A percentile compares a stretch with the other conserved stretches of the same genome.
phyloP scores from a whole-genome alignment of 35 echinoderm and acorn worm species.

The Amphiura filiformis region DNA sequence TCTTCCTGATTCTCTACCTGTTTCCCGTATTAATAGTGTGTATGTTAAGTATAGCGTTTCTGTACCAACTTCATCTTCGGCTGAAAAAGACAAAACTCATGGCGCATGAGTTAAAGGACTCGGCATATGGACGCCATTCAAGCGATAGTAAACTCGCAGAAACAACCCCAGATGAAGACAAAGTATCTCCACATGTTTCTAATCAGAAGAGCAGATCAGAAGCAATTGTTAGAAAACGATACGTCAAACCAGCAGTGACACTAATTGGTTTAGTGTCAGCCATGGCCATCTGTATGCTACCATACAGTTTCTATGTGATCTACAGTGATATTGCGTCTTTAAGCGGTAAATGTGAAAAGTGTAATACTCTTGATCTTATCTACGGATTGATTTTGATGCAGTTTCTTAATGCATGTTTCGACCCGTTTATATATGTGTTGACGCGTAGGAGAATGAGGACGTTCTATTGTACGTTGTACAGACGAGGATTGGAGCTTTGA shows the following conservation, averaged over 20 bases:
- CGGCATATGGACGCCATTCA: no score
- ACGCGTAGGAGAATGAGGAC: neutral
- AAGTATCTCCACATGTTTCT: no score
- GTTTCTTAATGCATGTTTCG: neutral
- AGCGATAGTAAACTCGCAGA: no score
- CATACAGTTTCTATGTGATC: neutral
- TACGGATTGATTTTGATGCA: neutral
- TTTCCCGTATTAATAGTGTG: neutral
- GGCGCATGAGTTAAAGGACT: no score
- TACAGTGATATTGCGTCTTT: neutral
- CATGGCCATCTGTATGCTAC: neutral
- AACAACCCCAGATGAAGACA: no score
- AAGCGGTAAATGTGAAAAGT: neutral
- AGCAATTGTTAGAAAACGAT: neutral
- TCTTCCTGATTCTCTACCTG: no score
- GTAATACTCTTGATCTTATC: neutral
- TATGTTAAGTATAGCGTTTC: neutral
- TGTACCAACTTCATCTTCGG: neutral
- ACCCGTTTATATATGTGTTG: slow-evolving; percentile 2
- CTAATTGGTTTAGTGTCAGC: neutral
- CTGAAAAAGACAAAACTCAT: neutral
- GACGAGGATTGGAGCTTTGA: no score
- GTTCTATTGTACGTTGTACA: neutral
- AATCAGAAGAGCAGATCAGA: no score
- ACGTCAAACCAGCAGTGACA: neutral